Conservation (phyloP, 1,140 invertebrate genomes). For the Augochlora pura region DNA sequence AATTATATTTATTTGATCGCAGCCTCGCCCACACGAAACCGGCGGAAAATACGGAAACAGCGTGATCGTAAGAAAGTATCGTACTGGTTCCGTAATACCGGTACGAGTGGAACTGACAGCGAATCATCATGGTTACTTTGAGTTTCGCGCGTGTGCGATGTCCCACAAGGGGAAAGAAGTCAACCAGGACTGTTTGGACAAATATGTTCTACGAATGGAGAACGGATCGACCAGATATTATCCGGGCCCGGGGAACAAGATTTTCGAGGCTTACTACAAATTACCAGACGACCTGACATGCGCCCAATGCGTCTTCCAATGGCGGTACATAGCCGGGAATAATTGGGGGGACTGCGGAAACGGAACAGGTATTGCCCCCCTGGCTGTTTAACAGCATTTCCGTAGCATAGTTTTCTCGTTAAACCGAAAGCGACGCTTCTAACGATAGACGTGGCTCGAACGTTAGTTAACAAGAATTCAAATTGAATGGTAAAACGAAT, state of each 20-base stretch:
- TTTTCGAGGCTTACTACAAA: slow-evolving; percentile 88
- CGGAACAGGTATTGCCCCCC: slow-evolving; percentile 76
- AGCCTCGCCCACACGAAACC: slow-evolving; percentile 89
- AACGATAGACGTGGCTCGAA: neutral
- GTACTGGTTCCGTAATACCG: slow-evolving; percentile 84
- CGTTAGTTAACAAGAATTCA: too few species aligned
- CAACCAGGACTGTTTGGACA: slow-evolving; percentile 89
- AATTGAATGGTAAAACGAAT: too few species aligned
- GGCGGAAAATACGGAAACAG: slow-evolving; percentile 91
- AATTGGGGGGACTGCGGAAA: slow-evolving; percentile 89
- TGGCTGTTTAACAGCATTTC: neutral
- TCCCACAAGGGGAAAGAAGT: slow-evolving; percentile 80
- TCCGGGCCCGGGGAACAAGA: slow-evolving; percentile 87
- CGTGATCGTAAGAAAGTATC: slow-evolving; percentile 89
- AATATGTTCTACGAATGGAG: slow-evolving; percentile 83
- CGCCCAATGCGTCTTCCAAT: slow-evolving; percentile 89
- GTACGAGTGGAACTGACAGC: slow-evolving; percentile 90
- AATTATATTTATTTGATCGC: slow-evolving; percentile 58
- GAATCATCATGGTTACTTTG: slow-evolving; percentile 91
- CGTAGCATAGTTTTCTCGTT: neutral
- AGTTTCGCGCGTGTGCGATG: slow-evolving; percentile 91
- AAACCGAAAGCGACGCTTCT: neutral
- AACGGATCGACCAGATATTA: slow-evolving; percentile 84
- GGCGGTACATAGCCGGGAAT: slow-evolving; percentile 90
- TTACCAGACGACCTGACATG: slow-evolving; percentile 86